These are phyloP conservation scores for Apus apus DNA, from an alignment of 2,113 vertebrate genomes.

Conservation along the genomic window DNA sequence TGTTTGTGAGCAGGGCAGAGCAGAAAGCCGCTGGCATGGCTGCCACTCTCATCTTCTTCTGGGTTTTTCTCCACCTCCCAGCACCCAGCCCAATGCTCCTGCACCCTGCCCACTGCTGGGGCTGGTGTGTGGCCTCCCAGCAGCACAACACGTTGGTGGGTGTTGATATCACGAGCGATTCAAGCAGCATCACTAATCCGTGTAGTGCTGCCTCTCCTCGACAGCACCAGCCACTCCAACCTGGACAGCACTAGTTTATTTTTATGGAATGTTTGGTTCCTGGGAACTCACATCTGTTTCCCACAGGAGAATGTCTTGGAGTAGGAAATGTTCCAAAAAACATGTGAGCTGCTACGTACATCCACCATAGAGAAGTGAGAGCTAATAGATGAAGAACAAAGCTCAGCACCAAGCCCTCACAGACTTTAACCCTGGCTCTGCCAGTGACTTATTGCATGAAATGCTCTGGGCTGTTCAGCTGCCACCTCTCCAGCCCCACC, in stretches of 20 bases:
- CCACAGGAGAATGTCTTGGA: constrained; percentile 23
- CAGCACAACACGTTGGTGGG: neutral
- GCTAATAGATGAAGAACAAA: constrained; percentile 1
- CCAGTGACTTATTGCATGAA: neutral
- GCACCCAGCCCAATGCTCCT: neutral
- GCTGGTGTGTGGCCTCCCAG: neutral
- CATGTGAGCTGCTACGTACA: neutral
- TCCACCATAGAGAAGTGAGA: neutral
- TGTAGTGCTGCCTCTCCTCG: neutral
- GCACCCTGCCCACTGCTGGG: neutral
- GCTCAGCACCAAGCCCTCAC: neutral
- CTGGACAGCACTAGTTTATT: neutral
- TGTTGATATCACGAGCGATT: neutral
- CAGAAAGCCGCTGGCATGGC: neutral
- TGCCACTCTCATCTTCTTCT: neutral
- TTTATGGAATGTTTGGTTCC: constrained; percentile 3
- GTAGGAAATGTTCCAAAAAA: constrained; percentile 30
- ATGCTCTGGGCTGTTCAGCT: neutral
- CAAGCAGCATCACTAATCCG: neutral
- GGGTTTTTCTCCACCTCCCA: neutral
- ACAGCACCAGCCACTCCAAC: neutral
- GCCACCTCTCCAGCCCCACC: neutral
- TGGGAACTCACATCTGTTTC: neutral
- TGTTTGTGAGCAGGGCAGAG: neutral
- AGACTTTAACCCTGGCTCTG: neutral